These are phyloP conservation scores for Acanthurus lineatus DNA, from an alignment of 2,797 vertebrate genomes.

Conservation along the genomic window DNA sequence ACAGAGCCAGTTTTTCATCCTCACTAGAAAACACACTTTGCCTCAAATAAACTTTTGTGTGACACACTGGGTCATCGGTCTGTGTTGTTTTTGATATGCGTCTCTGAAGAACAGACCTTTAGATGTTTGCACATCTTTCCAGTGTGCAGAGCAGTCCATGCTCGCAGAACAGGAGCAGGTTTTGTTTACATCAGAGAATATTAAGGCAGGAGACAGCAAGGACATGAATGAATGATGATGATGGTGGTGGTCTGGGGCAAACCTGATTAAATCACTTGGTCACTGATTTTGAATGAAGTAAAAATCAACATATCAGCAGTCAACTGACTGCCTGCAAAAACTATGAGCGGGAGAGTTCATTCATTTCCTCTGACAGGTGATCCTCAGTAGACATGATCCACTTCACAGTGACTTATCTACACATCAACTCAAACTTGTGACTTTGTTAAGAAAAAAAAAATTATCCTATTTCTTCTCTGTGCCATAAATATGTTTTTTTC, in stretches of 20 bases:
- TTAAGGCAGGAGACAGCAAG: background rate
- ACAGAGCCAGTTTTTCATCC: constrained; percentile 7
- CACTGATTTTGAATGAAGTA: constrained; percentile 8
- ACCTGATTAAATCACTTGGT: constrained; percentile 26
- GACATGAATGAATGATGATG: constrained; percentile 7
- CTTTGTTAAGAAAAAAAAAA: background rate
- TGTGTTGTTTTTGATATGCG: constrained; percentile 22
- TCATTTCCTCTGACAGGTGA: constrained; percentile 18
- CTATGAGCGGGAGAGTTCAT: constrained; percentile 5
- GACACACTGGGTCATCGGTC: background rate
- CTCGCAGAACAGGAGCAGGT: background rate
- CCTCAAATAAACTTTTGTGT: constrained; percentile 15
- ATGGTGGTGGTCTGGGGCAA: background rate
- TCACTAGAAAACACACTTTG: constrained; percentile 20
- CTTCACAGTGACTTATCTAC: background rate
- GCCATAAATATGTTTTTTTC: background rate
- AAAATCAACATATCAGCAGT: constrained; percentile 17
- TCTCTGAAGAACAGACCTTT: constrained; percentile 9
- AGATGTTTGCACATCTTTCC: constrained; percentile 22
- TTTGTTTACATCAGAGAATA: background rate
- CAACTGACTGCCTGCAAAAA: constrained; percentile 14
- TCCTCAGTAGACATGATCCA: constrained; percentile 5
- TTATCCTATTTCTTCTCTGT: background rate
- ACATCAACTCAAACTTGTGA: background rate
- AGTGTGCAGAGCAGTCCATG: background rate